Conservation (phyloP, 2,113 vertebrate species). For the Elephantulus edwardii region DNA sequence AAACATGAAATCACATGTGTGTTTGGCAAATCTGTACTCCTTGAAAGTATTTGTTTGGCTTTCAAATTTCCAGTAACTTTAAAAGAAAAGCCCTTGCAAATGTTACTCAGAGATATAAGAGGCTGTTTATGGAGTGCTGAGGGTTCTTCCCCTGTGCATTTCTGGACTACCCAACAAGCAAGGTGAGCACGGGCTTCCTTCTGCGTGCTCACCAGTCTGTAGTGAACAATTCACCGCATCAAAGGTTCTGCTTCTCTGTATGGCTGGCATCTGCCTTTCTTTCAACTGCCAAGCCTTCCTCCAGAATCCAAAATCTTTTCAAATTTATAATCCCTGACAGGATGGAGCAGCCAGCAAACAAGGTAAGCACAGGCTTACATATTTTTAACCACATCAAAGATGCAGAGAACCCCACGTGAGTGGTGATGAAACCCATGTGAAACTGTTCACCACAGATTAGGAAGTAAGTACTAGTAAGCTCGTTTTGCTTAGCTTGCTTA, state of each 20-base stretch:
- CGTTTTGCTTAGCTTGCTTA: background rate
- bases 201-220: background rate
- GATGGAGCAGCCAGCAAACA: no score
- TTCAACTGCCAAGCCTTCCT: no score
- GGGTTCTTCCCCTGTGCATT: background rate
- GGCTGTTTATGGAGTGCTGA: background rate
- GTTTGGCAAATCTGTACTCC: background rate
- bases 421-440: background rate
- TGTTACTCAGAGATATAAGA: background rate
- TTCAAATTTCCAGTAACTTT: background rate
- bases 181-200: background rate
- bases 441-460: background rate
- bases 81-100: background rate
- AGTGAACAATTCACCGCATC: background rate
- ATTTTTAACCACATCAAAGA: background rate
- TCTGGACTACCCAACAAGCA: background rate
- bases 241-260: no score
- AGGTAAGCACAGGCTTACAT: no score
- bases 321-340: no score
- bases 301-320: no score
- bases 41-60: background rate
- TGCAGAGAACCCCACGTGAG: no score
- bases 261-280: no score
- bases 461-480: background rate
- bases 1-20: accelerated